These are phyloP conservation scores for Rhogogaster chlorosoma DNA, from an alignment of 2,888 invertebrate species.

Conservation along the genomic window DNA sequence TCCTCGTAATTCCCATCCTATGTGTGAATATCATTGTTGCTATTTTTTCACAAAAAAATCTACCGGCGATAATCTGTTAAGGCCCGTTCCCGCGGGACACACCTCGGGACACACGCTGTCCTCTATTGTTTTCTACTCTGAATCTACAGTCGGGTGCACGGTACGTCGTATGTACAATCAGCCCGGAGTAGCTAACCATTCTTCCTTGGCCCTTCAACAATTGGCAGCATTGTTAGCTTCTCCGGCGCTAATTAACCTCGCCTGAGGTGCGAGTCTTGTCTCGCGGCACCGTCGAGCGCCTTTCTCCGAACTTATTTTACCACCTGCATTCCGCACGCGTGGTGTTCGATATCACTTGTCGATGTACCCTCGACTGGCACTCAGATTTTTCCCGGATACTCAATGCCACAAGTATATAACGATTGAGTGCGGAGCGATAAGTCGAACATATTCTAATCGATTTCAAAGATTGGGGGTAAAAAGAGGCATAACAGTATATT, in stretches of 20 bases:
- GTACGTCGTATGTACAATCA: slow-evolving; percentile 54
- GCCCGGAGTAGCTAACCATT: slow-evolving; percentile 64
- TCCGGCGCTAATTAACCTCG: slow-evolving; percentile 64
- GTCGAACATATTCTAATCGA: not conserved
- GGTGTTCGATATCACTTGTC: not conserved
- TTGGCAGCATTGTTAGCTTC: slow-evolving; percentile 65
- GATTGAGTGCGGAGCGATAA: not conserved
- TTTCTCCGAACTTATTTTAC: not conserved
- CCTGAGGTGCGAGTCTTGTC: slow-evolving; percentile 40
- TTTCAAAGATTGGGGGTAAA: not conserved
- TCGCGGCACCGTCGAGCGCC: not conserved
- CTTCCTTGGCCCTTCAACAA: slow-evolving; percentile 63
- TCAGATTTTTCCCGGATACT: not conserved
- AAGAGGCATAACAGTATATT: not conserved
- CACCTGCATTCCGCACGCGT: not conserved
- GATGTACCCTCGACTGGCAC: not conserved
- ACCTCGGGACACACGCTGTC: not conserved
- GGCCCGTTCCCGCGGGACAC: not conserved
- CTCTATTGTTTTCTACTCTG: not conserved
- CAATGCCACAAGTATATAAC: not conserved
- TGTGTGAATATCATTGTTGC: too few relatives aligned
- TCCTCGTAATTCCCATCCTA: not conserved
- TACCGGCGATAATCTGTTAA: not conserved
- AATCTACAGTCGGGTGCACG: not conserved
- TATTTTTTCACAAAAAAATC: not conserved